These are phyloP conservation scores for Tetramorium simillimum DNA, from an alignment of 1,140 invertebrate species.

Conservation along the genomic window DNA sequence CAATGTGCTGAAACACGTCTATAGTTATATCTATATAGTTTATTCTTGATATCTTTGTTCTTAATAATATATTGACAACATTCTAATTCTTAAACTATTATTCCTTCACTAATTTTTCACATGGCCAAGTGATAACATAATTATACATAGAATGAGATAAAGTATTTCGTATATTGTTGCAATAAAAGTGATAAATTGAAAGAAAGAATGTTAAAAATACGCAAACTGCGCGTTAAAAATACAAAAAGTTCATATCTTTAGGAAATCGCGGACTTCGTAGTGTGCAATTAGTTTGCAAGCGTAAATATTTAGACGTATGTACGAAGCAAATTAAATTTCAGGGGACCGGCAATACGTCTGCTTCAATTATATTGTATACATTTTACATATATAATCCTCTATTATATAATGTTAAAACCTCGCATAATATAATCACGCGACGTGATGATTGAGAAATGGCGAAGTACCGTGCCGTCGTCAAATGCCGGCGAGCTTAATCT, in stretches of 20 bases:
- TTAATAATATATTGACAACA: not conserved
- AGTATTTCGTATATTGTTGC: not conserved
- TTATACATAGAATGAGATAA: not conserved
- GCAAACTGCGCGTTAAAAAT: not conserved
- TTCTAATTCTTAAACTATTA: not conserved
- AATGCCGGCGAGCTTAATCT: constrained; percentile 41
- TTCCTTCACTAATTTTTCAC: not conserved
- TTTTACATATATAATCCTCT: not conserved
- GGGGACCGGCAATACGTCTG: not conserved
- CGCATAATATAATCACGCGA: not conserved
- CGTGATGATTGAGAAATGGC: constrained; percentile 3
- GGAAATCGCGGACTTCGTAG: not conserved
- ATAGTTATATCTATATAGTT: not conserved
- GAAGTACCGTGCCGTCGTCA: constrained; percentile 4
- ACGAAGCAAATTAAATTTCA: constrained; percentile 3
- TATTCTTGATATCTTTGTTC: not conserved
- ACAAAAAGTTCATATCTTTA: not conserved
- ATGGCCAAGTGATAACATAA: not conserved
- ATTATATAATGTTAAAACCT: constrained; percentile 7
- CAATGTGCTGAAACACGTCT: not conserved
- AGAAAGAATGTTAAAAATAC: not conserved
- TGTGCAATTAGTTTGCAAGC: not conserved
- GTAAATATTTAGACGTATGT: not conserved
- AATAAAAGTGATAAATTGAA: not conserved
- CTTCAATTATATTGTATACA: constrained; percentile 9